Evolutionary conservation across 2,888 invertebrate species (phyloP).

Genomic region (Panopea generosa): DNA sequence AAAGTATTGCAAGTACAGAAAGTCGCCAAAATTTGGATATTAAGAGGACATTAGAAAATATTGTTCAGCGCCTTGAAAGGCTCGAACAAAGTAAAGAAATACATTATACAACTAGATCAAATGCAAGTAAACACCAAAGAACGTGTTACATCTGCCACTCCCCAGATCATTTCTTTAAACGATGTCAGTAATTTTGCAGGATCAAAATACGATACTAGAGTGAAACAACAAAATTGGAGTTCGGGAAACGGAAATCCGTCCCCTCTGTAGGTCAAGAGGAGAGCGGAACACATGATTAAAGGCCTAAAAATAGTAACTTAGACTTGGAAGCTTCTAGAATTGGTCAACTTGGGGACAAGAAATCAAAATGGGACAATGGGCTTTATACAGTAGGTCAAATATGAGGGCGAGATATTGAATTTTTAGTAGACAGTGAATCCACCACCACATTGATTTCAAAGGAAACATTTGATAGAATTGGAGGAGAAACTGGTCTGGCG

Average conservation of each 20-base stretch:
- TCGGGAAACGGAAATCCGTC: constrained; percentile 31
- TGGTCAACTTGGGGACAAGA: too few species aligned
- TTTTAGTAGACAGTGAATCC: constrained; percentile 39
- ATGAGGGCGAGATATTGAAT: neutral
- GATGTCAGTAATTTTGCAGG: constrained; percentile 14
- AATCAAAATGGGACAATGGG: constrained; percentile 17
- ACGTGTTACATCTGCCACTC: constrained; percentile 17
- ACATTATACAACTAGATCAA: neutral
- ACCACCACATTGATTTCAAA: constrained; percentile 42
- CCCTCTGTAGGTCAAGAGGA: constrained; percentile 30
- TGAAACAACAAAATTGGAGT: neutral
- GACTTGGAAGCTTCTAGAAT: too few species aligned
- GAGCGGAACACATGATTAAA: neutral
- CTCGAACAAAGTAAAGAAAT: too few species aligned
- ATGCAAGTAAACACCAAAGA: neutral
- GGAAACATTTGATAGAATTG: constrained; percentile 9
- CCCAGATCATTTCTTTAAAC: constrained; percentile 17
- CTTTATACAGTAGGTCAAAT: neutral
- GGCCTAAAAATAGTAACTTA: too few species aligned
- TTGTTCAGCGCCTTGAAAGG: neutral
- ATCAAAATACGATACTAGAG: too few species aligned
- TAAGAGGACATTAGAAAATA: too few species aligned
- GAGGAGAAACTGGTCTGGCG: neutral
- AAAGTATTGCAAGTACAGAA: too few species aligned
- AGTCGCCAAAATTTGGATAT: too few species aligned